Evolutionary conservation across 2,888 invertebrate genomes (phyloP), one percentile per base, ranked within the genome.

Genomic region (Blastobasis adustella): DNA sequence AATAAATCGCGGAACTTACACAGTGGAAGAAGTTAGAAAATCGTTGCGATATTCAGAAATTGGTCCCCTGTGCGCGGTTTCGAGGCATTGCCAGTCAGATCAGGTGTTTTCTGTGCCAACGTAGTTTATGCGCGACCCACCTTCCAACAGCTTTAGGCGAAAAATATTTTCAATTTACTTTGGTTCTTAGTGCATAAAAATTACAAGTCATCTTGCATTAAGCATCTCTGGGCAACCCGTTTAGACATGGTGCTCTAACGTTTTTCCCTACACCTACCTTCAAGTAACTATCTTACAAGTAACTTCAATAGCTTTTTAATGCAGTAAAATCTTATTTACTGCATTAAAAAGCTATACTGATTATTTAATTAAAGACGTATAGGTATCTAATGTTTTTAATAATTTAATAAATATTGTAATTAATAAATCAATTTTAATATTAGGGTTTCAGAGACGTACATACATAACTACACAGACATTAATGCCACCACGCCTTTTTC

Each of bases 21-120:
- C 23, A 23, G 23, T 23, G 23, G 23, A 23, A 23, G 23, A 23
- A 23, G 23, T 23, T 23, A 23, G 23, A 23, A 23, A 23, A 23
- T 23, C 23, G 23, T 23, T 23, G 23, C 23, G 23, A 23, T 23
- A 54, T 54, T 51, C 50, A 56, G 54, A 61, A 61, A 63, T 63
- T 58, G 60, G 60, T 60, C 62, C 60, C 64, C 49, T 44, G 62
- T 51, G 63, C 55, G 60, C 60, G 54, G 57, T 62, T 53, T 23
- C 54, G 51, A 49, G 47, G 55, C 60, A 61, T 65, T 65, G 64
- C 56, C 61, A 63, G 62, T 63, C 63, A 55, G 57, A 62, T 62
- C 61, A 63, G 64, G 64, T 62, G 61, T 50, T 50, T 51, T 49
- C 9, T 42, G 9, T 42, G 5, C 9, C 7, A 42, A 8, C 42